Evolutionary conservation across 2,797 vertebrate genomes (phyloP), one percentile per base, ranked within the genome.

Genomic region (Parambassis ranga): DNA sequence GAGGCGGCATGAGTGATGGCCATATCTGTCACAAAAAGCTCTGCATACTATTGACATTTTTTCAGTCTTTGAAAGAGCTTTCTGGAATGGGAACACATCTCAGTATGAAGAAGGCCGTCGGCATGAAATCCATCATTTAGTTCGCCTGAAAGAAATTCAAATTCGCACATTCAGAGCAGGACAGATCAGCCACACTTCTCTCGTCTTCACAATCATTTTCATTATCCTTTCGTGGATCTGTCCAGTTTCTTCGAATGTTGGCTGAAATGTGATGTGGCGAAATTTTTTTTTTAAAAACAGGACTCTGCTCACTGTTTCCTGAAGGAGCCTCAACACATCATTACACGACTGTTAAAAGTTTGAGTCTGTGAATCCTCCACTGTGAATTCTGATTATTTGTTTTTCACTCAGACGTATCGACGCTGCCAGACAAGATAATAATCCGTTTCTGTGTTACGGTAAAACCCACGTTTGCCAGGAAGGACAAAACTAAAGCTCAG

Each of bases 401-500:
- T 43, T 42, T 47, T 30, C 5, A 22, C 32, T 43, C 58, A 56
- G 60, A 67, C 8, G 7, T 33, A 58, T 39, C 2, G 47, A 68
- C 50, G 41, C 42, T 32, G 28, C 27, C 52, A 59, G 63, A 51
- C 53, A 8, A 13, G 22, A 49, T 53, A 52, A 72, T 62, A 66
- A 71, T 63, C 35, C 2, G 48, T 61, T 47, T 63, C 18, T 58
- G 41, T 56, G 53, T 31, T 38, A n/a, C 27, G 31, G 39, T 43
- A 26, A 67, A 75, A 56, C 22, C 2, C 15, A 23, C 1, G 1
- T 62, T 62, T 58, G 4, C 32, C 10, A 50, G 36, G 39, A 42
- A 68, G 37, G 46, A 52, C 51, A 49, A 43, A 69, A 63, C 33
- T 49, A 71, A 68, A 70, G 10, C 24, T 30, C 22, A 26, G 32